Evolutionary conservation across 2,113 vertebrate species (phyloP), one percentile per base, ranked within the genome.

Genomic region (Galeopterus variegatus): DNA sequence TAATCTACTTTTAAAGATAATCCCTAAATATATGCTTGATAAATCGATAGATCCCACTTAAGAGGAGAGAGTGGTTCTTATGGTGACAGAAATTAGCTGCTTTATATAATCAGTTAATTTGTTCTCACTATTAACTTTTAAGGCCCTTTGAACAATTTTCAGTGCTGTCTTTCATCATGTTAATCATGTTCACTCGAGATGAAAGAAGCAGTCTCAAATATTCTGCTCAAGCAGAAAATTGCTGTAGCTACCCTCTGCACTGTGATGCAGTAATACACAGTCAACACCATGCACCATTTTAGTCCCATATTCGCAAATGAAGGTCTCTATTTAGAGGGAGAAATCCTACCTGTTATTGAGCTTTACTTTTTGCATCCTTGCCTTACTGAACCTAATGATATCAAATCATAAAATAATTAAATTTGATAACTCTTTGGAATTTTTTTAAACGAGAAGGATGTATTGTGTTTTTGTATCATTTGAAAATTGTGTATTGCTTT

Each of bases 51-150:
- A 15, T 48, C 18, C 33, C 19, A 65, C 18, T 65, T 72, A 80
- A 81, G 23, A n/a, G 28, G 73, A 70, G 26, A 11, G 5, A 89
- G 31, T 62, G 31, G 54, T 87, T 84, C 17, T 80, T 54, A 36
- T 3, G 79, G 80, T 72, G 33, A 6, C 18, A 88, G 56, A 77
- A 88, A 90, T 95, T 76, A 93, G 18, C 41, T 72, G 6, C 41
- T 73, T 62, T 92, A 45, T 54, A 18, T 70, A 88, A 82, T 83
- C 94, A 97, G 73, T 64, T 89, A 86, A 93, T 94, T 94, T 95
- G 36, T 83, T 86, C 58, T 94, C 50, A 73, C 50, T 81, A 67
- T 92, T 95, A 88, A 95, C 73, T 94, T 95, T 70, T 83, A 73
- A 94, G 93, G 33, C 17, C 67, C 56, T 83, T 88, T 79, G 48